A percentile compares a stretch with the other conserved stretches of the same genome.
Evolutionary conservation across 1,140 invertebrate genomes (phyloP).

Genomic region (Coenobita brevimanus): DNA sequence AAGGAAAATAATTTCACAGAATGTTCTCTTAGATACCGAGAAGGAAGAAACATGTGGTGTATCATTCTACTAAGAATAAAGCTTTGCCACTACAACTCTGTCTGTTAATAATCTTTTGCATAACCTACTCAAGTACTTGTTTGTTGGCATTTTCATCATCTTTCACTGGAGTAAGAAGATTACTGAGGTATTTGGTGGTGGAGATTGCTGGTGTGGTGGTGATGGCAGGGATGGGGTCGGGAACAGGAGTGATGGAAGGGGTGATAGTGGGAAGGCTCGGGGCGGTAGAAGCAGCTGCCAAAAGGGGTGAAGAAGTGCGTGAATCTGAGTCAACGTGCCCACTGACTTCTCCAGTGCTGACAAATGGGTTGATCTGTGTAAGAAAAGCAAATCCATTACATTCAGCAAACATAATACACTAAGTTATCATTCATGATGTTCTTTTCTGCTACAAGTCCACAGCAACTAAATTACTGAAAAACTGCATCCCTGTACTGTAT

Average conservation of each 20-base stretch:
- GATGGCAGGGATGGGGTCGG: background rate
- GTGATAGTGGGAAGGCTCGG: constrained; percentile 37
- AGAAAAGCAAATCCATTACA: background rate
- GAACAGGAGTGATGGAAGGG: background rate
- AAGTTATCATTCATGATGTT: background rate
- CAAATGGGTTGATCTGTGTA: constrained; percentile 37
- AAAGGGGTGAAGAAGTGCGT: constrained; percentile 37
- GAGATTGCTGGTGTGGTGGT: constrained; percentile 5
- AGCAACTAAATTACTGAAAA: too few species aligned
- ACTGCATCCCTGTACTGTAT: too few species aligned
- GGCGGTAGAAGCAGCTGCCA: constrained; percentile 35
- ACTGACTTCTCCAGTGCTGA: constrained; percentile 30
- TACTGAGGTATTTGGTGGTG: constrained; percentile 43
- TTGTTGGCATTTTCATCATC: constrained; percentile 43
- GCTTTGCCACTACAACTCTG: too few species aligned
- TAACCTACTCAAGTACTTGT: too few species aligned
- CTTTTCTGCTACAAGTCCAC: too few species aligned
- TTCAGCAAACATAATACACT: background rate
- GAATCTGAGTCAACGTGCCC: background rate
- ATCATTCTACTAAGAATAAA: too few species aligned
- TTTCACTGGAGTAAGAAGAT: constrained; percentile 26
- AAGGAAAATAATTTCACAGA: too few species aligned
- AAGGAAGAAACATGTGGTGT: too few species aligned
- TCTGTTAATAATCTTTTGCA: too few species aligned
- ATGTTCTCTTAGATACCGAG: too few species aligned